Evolutionary conservation across 2,888 invertebrate species (phyloP).

Genomic region (Chymomyza procnemis): DNA sequence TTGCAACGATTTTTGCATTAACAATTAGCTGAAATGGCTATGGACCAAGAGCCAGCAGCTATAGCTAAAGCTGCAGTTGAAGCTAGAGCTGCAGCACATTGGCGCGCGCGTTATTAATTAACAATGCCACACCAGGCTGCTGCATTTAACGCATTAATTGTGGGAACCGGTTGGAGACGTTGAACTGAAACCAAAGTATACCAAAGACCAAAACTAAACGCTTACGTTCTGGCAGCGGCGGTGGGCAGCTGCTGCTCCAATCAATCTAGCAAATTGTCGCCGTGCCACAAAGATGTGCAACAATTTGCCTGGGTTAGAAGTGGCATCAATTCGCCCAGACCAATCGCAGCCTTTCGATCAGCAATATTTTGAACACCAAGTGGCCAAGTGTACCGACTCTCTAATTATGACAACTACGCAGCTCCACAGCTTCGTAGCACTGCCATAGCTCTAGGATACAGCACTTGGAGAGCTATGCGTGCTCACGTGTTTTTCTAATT

Average conservation of each 20-base stretch:
- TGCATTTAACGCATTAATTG: conserved; percentile 71
- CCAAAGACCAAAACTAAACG: background rate
- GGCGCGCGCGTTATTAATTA: conserved; percentile 64
- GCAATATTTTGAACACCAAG: conserved; percentile 38
- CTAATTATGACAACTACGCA: conserved; percentile 71
- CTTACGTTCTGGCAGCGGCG: too few species aligned
- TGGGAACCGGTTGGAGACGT: conserved; percentile 47
- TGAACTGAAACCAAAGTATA: background rate
- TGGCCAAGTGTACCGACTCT: conserved; percentile 31
- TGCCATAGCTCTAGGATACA: background rate
- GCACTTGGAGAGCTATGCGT: conserved; percentile 44
- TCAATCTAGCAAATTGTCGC: conserved; percentile 74
- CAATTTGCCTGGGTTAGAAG: background rate
- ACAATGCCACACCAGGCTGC: conserved; percentile 70
- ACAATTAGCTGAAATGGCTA: conserved; percentile 50
- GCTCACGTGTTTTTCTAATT: conserved; percentile 71
- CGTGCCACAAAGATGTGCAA: conserved; percentile 32
- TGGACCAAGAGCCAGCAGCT: background rate
- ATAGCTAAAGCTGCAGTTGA: background rate
- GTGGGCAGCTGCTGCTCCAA: conserved; percentile 48
- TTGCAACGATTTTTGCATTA: conserved; percentile 71
- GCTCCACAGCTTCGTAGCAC: background rate
- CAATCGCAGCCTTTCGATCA: conserved; percentile 7
- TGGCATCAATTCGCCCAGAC: background rate
- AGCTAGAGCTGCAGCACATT: background rate